Conservation (phyloP, 92 coral and sea anemone species). For the Umimayanthus chanpuru region DNA sequence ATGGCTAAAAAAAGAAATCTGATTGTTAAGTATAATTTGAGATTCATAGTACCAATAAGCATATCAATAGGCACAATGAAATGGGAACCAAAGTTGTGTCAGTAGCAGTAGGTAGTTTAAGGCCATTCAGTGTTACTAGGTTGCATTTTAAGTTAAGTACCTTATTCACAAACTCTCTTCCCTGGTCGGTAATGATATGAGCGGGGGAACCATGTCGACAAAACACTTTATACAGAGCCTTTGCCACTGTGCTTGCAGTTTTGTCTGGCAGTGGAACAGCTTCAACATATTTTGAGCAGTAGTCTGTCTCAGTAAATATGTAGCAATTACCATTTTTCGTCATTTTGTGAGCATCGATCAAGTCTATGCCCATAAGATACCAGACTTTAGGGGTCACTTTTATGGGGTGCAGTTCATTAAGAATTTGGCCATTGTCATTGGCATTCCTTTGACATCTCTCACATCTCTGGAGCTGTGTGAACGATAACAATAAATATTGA, state of each 20-base stretch:
- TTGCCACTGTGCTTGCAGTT: slow-evolving; percentile 31
- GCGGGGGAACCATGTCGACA: slow-evolving; percentile 46
- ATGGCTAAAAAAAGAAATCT: not conserved
- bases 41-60: not conserved
- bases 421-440: slow-evolving; percentile 29
- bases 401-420: slow-evolving; percentile 66
- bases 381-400: slow-evolving; percentile 64
- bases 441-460: slow-evolving; percentile 64
- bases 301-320: slow-evolving; percentile 44
- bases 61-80: slow-evolving; percentile 17
- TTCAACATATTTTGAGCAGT: slow-evolving; percentile 45
- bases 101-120: slow-evolving; percentile 21
- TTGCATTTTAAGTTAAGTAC: slow-evolving; percentile 34
- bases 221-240: slow-evolving; percentile 21
- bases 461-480: slow-evolving; percentile 53
- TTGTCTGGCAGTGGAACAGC: slow-evolving; percentile 40
- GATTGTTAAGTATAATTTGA: slow-evolving; percentile 11
- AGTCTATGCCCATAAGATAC: slow-evolving; percentile 69
- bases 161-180: slow-evolving; percentile 50
- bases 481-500: slow-evolving; percentile 7
- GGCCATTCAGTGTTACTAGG: slow-evolving; percentile 25
- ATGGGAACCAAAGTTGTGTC: slow-evolving; percentile 25
- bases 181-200: slow-evolving; percentile 47
- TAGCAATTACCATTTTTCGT: slow-evolving; percentile 59
- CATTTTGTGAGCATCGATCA: slow-evolving; percentile 60